Evolutionary conservation across 2,797 vertebrate species (phyloP), one percentile per base, ranked within the genome.

Genomic region (Setipinna tenuifilis): DNA sequence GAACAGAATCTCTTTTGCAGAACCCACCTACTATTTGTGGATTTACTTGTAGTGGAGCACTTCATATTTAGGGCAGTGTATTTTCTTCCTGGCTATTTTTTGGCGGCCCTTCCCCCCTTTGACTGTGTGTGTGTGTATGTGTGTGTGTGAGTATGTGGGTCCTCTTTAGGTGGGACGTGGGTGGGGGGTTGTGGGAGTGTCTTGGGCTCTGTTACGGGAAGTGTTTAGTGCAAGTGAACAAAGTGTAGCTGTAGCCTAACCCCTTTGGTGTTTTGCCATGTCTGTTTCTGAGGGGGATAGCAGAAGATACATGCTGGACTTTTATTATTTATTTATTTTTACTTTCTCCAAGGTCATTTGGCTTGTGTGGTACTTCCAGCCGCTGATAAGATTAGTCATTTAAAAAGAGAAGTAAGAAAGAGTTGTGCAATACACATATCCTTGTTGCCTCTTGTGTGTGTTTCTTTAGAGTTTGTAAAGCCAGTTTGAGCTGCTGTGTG

Each of bases 1-100:
- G 35, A 17, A 6, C 31, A 9, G n/a, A 41, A 19, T 44, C 71
- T 44, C 19, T 78, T 78, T 21, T 44, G 50, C 7, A 78, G 31
- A 78, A 78, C 19, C 41, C 6, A 12, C 35, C 1, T 14, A n/a
- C 71, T 78, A n/a, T 78, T 78, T 31, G 4, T 54, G 17, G 31
- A 78, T 44, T 41, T 35, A 78, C 35, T 44, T 44, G 17, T 78
- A 78, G 71, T 78, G 17, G 19, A 44, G 35, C 71, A 44, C 71
- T 78, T 78, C 6, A 78, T 78, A 21, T 78, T 44, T 41, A 78
- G 71, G 71, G 16, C 71, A 78, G 71, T 35, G 35, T 78, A 78
- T 78, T 78, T 78, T 78, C 71, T 78, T 44, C 17, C 71, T 44
- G 31, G 71, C 17, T 78, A 44, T 78, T 78, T 78, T 31, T 44